Percentiles rank a stretch among this genome's conserved stretches.
phyloP scores from a whole-genome alignment of 2,113 vertebrate species.

The Hyperopisus bebe region DNA sequence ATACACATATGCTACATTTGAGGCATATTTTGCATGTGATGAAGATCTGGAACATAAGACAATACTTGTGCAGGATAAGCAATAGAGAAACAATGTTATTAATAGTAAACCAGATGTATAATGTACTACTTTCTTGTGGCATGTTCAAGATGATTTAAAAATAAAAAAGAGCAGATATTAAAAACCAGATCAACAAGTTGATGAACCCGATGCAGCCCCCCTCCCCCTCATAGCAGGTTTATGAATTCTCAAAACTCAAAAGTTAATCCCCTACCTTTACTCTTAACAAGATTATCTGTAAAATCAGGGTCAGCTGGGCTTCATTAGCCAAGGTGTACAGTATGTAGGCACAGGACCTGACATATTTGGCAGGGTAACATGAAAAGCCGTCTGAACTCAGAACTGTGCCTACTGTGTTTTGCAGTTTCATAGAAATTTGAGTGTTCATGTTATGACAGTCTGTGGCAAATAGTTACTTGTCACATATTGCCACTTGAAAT shows the following conservation, averaged over 20 bases:
- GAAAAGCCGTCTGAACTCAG: neutral
- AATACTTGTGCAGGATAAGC: neutral
- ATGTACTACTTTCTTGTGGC: neutral
- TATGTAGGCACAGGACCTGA: neutral
- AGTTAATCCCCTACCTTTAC: neutral
- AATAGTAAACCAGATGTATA: neutral
- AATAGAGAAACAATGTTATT: neutral
- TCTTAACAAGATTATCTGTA: neutral
- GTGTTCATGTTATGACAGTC: neutral
- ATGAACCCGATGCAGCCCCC: neutral
- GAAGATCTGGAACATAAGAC: neutral
- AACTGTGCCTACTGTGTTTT: neutral
- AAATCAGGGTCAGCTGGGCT: neutral
- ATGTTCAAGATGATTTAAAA: neutral
- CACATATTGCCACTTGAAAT: neutral
- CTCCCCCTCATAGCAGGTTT: neutral
- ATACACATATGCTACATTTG: neutral
- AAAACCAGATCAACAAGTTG: neutral
- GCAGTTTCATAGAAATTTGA: neutral
- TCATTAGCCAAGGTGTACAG: neutral
- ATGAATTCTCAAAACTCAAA: neutral
- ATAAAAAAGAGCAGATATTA: neutral
- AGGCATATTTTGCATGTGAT: neutral
- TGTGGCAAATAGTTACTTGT: neutral
- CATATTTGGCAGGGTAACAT: neutral